Evolutionary conservation across 2,888 invertebrate species (phyloP).

Genomic region (Teleogryllus oceanicus): DNA sequence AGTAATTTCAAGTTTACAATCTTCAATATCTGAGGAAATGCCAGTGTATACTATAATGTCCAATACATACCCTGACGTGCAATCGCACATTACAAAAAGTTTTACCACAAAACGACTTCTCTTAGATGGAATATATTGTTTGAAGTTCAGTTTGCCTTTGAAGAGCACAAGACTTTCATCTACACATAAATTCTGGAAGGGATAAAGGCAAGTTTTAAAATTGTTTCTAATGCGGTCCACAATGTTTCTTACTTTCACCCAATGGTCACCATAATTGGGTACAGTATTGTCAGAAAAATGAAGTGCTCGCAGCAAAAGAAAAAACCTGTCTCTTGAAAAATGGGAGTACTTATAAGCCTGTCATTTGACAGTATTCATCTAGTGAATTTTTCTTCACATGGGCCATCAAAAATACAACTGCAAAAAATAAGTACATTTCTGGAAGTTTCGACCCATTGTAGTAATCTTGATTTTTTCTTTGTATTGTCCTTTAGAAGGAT

Average conservation of each 20-base stretch:
- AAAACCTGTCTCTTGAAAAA: not conserved
- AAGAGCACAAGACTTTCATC: not conserved
- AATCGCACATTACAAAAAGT: not conserved
- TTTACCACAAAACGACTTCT: not conserved
- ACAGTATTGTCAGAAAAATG: conserved; percentile 11
- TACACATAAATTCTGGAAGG: too few species aligned
- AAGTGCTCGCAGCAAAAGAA: not conserved
- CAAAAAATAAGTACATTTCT: conserved; percentile 19
- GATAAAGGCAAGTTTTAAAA: not conserved
- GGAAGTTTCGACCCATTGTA: not conserved
- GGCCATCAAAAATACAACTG: not conserved
- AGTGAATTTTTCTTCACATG: not conserved
- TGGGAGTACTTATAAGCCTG: not conserved
- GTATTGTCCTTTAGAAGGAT: not conserved
- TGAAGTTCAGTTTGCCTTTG: conserved; percentile 12
- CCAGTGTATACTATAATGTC: too few species aligned
- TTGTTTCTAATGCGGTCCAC: not conserved
- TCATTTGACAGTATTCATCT: not conserved
- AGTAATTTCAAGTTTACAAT: too few species aligned
- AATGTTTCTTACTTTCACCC: not conserved
- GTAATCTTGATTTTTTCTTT: not conserved
- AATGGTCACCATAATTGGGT: not conserved
- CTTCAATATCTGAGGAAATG: too few species aligned
- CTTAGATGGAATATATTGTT: not conserved
- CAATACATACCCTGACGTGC: too few species aligned